Base-by-base conservation (phyloP, 2,797 vertebrate species). In the Anguilla marmorata region DNA sequence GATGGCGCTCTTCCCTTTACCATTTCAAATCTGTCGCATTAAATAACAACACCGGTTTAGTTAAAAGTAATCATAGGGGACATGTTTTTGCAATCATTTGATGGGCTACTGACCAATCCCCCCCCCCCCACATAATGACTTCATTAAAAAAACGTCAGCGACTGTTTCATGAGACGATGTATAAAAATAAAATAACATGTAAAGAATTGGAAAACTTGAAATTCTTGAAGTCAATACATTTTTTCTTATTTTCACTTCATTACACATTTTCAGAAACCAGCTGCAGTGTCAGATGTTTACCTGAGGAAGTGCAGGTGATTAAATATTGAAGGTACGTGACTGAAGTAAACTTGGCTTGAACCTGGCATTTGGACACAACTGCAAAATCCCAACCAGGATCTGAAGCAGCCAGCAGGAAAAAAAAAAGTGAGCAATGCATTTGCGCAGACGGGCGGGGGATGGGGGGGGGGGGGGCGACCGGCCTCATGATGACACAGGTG, bases 1-100 rank as follows among this genome's bases (percentile, higher is more conserved):
- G 87, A 85, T 85, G 87, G 87, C 87, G n/a, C 50, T 50, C 27
- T 88, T 85, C 37, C 30, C 84, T 54, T 88, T 85, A 85, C 27
- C 30, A 72, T 27, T 88, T 76, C 14, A 76, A 58, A 76, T 76
- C 52, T 85, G 87, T 24, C 52, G 50, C 87, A 85, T 76, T 88
- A 58, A 85, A 85, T 85, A n/a, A 85, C 66, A 76, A 30, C 2
- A 27, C 74, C 69, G 14, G 19, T 87, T 50, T n/a, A 80, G 19
- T 30, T 58, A 12, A n/a, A 72, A 72, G 41, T 45, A 86, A 11
- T 56, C 54, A 48, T 24, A 66, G 41, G 14, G 86, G 19, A 82
- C 16, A 33, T 19, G 72, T 87, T 87, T 85, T 19, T 58, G 12
- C 3, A 24, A 80, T 12, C 37, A 60, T 1, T 4, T 85, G 1